Conservation (phyloP, 37 sponge, comb jelly and placozoan genomes). For the Chondrilla cf. caribensis region DNA sequence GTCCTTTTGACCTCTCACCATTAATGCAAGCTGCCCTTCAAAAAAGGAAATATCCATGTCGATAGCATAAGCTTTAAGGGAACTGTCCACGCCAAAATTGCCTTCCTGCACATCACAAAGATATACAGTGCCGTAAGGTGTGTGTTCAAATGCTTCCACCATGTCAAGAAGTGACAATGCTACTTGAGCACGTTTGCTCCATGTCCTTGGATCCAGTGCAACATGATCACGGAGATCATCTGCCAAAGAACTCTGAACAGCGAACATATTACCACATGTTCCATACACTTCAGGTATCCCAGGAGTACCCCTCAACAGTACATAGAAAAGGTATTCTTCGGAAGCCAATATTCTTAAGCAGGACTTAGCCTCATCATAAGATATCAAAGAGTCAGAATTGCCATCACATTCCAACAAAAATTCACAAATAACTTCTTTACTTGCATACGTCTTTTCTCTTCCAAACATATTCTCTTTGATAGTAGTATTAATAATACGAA, state of each 20-base stretch:
- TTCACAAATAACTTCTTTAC: slow-evolving; percentile 14
- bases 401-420: slow-evolving; percentile 51
- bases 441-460: neutral
- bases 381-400: slow-evolving; percentile 30
- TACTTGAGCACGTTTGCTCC: slow-evolving; percentile 36
- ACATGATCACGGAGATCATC: neutral
- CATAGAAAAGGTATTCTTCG: slow-evolving; percentile 46
- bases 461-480: neutral
- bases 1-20: slow-evolving; percentile 22
- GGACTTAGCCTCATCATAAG: slow-evolving; percentile 32
- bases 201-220: slow-evolving; percentile 25
- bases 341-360: slow-evolving; percentile 48
- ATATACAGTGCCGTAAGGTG: slow-evolving; percentile 51
- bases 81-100: slow-evolving; percentile 60
- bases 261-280: slow-evolving; percentile 59
- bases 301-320: slow-evolving; percentile 28
- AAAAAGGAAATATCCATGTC: slow-evolving; percentile 63
- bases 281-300: slow-evolving; percentile 47
- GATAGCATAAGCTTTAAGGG: slow-evolving; percentile 35
- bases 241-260: slow-evolving; percentile 22
- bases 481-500: neutral
- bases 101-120: slow-evolving; percentile 65
- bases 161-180: slow-evolving; percentile 58
- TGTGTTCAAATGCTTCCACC: slow-evolving; percentile 43
- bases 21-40: neutral